Evolutionary conservation across 2,113 vertebrate species (phyloP).

Genomic region (Petrocephalus microphthalmus): DNA sequence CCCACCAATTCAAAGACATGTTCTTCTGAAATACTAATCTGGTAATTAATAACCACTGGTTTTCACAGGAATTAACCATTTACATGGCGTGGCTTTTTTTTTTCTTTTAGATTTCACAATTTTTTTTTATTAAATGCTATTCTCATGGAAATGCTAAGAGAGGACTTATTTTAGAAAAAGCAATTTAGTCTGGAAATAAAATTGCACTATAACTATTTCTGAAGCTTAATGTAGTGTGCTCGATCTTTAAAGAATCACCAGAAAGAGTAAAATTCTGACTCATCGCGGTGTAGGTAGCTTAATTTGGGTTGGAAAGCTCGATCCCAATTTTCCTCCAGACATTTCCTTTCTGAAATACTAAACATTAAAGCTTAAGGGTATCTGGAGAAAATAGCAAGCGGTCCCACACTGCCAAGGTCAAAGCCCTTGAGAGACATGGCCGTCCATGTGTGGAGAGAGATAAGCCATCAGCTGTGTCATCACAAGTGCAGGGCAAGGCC

Average conservation of each 20-base stretch:
- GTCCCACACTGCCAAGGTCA: neutral
- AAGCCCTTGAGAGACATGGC: neutral
- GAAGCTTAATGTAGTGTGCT: neutral
- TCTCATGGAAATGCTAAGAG: neutral
- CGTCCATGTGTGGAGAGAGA: neutral
- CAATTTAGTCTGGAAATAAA: neutral
- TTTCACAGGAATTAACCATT: neutral
- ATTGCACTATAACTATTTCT: neutral
- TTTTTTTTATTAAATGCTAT: neutral
- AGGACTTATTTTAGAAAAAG: neutral
- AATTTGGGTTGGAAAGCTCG: neutral
- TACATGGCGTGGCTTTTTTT: neutral
- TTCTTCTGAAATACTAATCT: neutral
- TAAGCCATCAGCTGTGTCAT: conserved; percentile 17
- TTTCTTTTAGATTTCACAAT: neutral
- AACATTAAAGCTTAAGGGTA: neutral
- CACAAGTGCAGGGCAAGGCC: conserved; percentile 24
- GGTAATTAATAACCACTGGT: neutral
- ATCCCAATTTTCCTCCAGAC: neutral
- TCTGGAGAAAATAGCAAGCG: neutral
- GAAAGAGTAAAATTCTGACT: neutral
- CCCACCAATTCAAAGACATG: neutral
- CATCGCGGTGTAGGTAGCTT: neutral
- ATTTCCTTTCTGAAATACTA: neutral
- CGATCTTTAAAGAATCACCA: neutral